Evolutionary conservation across 1,140 invertebrate species (phyloP), one percentile per base, ranked within the genome.

Genomic region (Macrostomum lignano): DNA sequence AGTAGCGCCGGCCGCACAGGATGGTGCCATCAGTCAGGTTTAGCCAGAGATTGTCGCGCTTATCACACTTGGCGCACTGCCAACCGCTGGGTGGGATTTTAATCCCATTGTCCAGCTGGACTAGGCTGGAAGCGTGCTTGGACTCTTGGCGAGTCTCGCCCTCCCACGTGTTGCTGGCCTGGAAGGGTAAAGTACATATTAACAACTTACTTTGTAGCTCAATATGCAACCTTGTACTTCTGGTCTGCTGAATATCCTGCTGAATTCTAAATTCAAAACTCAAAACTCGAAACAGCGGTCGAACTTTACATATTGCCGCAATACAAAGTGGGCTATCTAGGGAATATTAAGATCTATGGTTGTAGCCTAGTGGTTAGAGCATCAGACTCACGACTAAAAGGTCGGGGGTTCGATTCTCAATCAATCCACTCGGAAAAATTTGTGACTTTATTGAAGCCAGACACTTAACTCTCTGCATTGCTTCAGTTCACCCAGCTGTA

Each of bases 11-110:
- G 0, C 91, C 91, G 60, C 91, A 98, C 2, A 84, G 54, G 42
- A 98, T 77, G 10, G 69, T 63, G 3, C 88, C 91, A 56, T 98
- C 86, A 0, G 78, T 84, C 15, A 98, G 61, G 62, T 98, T 98
- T 7, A 98, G 54, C 91, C 91, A 98, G 0, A 99, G 60, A 62
- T 98, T 98, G 40, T 69, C 72, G 6, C 69, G 77, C 23, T 88
- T 62, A 46, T 86, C 79, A 61, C 91, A 98, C 44, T 74, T 72
- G 46, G 74, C 71, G 53, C 86, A 96, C 47, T 81, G 72, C 84
- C 84, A 94, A 5, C 78, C 78, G 6, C 33, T 45, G 0, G 82
- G 79, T 0, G 78, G 77, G 40, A 93, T 73, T 49, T 73, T 81
- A 35, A 72, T 72, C 1, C 73, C 74, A 53, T 79, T 84, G 44